Base-by-base conservation (phyloP, 2,888 invertebrate genomes). In the Chloroclystis v-ata region DNA sequence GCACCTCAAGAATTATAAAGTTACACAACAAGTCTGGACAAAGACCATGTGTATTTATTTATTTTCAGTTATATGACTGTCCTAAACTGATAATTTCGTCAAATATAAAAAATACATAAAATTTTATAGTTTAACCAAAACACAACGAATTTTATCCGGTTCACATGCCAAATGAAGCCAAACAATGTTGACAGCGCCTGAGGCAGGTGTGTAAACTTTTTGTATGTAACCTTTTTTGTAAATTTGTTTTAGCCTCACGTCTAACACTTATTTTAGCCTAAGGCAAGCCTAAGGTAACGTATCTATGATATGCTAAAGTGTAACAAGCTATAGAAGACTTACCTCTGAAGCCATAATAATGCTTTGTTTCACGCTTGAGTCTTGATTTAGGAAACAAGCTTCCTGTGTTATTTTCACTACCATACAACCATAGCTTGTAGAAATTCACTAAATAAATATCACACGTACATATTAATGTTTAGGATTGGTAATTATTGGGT, bases 131-230 rank as follows among this genome's bases (percentile, higher is more conserved):
- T 56, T 58, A 49, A 56, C 42, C 38, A 47, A 35, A 50, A 30
- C 56, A 61, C 59, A 59, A 25, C n/a, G 38, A 59, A 65, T 65
- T 67, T 65, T 52, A 33, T 33, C n/a, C 9, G 32, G 14, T 42
- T 56, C 49, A 53, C 55, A 61, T 55, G 59, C 54, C 65, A 73
- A 64, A 59, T 56, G 60, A 61, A 65, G 47, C 60, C 61, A 51
- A 55, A n/a, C n/a, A n/a, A 62, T 26, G 41, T 37, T 55, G 55
- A 52, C 49, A 44, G 29, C 1, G 25, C 1, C 25, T n/a, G 41
- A 41, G 52, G 47, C 62, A 65, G 65, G 59, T 65, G 65, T 37
- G 45, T 45, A 26, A 28, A 10, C 49, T 56, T 60, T 63, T 54
- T 47, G 7, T 16, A 50, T 47, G 7, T 16, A 50, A 35, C 45